A percentile compares a stretch with the other conserved stretches of the same genome.
These are phyloP conservation scores for Microtus richardsoni DNA, from an alignment of 2,113 vertebrate genomes.

Conservation along the genomic window DNA sequence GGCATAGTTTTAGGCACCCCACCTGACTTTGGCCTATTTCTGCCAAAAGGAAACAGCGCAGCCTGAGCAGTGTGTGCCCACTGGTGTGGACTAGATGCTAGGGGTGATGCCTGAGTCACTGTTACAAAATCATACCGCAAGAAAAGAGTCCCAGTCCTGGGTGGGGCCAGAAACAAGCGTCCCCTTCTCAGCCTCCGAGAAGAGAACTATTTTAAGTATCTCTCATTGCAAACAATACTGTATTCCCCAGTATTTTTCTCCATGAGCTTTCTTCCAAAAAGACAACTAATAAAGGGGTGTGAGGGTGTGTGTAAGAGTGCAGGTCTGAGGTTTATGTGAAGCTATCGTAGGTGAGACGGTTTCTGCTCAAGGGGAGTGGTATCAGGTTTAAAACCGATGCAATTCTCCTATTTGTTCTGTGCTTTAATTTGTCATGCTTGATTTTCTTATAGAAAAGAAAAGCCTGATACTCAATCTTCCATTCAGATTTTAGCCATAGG, in stretches of 20 bases:
- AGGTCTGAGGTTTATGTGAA: not conserved
- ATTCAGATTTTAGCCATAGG: not conserved
- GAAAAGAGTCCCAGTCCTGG: not conserved
- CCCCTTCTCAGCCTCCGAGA: not conserved
- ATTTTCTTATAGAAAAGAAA: constrained; percentile 48
- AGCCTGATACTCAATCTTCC: constrained; percentile 38
- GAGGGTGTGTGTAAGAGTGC: not conserved
- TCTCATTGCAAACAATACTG: not conserved
- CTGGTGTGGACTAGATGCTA: not conserved
- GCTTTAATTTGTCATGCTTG: constrained; percentile 18
- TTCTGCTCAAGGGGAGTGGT: not conserved
- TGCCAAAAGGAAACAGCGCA: not conserved
- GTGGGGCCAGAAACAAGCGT: not conserved
- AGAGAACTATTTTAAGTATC: not conserved
- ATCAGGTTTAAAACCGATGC: not conserved
- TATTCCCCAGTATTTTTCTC: not conserved
- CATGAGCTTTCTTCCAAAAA: not conserved
- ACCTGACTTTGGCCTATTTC: not conserved
- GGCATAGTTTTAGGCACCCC: not conserved
- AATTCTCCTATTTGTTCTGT: constrained; percentile 9
- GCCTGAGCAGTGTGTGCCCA: not conserved
- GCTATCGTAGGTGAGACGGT: not conserved
- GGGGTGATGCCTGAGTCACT: not conserved
- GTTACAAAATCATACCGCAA: not conserved
- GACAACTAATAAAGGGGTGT: not conserved